Percentiles rank a stretch among this genome's conserved stretches.
Evolutionary conservation across 2,888 invertebrate genomes (phyloP).

Genomic region (Blera fallax): DNA sequence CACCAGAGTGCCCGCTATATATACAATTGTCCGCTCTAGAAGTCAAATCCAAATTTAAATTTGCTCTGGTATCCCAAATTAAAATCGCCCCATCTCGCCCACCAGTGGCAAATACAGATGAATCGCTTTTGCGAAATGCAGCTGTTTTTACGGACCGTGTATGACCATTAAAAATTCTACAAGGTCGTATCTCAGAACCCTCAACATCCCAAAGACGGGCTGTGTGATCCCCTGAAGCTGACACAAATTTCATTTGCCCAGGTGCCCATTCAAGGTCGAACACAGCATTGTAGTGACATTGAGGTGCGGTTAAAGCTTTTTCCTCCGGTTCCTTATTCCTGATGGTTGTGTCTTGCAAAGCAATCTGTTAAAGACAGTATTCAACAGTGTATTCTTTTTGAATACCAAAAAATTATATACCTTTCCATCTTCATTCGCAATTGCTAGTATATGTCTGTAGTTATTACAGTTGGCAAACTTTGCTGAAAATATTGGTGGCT

Average conservation of each 20-base stretch:
- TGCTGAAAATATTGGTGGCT: slow-evolving; percentile 90
- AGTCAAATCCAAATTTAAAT: slow-evolving; percentile 81
- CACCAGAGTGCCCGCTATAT: slow-evolving; percentile 80
- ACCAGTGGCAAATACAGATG: slow-evolving; percentile 92
- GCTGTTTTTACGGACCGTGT: slow-evolving; percentile 92
- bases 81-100: slow-evolving; percentile 93
- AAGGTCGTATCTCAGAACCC: slow-evolving; percentile 82
- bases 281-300: slow-evolving; percentile 92
- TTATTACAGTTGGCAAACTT: slow-evolving; percentile 88
- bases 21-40: slow-evolving; percentile 89
- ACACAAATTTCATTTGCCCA: slow-evolving; percentile 88
- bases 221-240: slow-evolving; percentile 93
- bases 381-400: no score
- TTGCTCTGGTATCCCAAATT: slow-evolving; percentile 90
- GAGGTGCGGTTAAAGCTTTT: slow-evolving; percentile 82
- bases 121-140: slow-evolving; percentile 87
- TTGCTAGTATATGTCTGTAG: slow-evolving; percentile 88
- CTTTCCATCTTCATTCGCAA: slow-evolving; percentile 94
- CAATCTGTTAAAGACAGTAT: slow-evolving; percentile 75
- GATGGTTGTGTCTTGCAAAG: slow-evolving; percentile 83
- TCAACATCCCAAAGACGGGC: slow-evolving; percentile 90
- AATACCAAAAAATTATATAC: slow-evolving; percentile 79
- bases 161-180: slow-evolving; percentile 88
- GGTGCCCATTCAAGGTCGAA: slow-evolving; percentile 95
- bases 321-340: slow-evolving; percentile 80